Evolutionary conservation across 2,888 invertebrate species (phyloP), one percentile per base, ranked within the genome.

Genomic region (Papilio elwesi): DNA sequence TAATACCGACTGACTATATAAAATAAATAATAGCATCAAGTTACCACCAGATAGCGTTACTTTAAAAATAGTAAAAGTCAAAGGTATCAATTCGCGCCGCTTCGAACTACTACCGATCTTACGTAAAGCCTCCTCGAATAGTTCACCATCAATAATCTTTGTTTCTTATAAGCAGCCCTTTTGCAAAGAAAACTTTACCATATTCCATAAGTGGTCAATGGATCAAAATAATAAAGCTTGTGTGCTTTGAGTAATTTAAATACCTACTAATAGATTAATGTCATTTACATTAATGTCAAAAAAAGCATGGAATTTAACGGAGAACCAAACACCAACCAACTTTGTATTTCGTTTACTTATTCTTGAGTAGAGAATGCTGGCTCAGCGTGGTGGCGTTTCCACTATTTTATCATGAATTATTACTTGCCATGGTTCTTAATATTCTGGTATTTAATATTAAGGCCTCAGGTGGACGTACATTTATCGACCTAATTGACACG

Each of bases 11-110:
- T 7, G 7, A n/a, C 67, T 53, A 62, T 66, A 26, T 68, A 63
- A 55, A 64, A 49, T 65, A 68, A 71, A 72, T 48, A 62, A 48
- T 49, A 47, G 52, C 43, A 47, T 70, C 66, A 38, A 26, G 70
- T 70, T 73, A 66, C 70, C n/a, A n/a, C n/a, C 65, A 26, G 75
- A 74, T 76, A 77, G 74, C 69, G 76, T 71, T 67, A 76, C 73
- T 70, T 62, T 55, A 76, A 78, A 88, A 89, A 89, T 90, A 91
- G 90, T 89, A 89, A 90, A 90, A 91, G 90, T 87, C 71, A 71
- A 74, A 69, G 74, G 83, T 83, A 83, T 84, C 83, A 81, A 82
- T 81, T 80, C 74, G 74, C 73, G 68, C 75, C 74, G 80, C 80
- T 78, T 83, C 83, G 81, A 81, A 85, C 89, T 80, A 84, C 87